Evolutionary conservation across 2,113 vertebrate genomes (phyloP).

Genomic region (Psephotus haematonotus): DNA sequence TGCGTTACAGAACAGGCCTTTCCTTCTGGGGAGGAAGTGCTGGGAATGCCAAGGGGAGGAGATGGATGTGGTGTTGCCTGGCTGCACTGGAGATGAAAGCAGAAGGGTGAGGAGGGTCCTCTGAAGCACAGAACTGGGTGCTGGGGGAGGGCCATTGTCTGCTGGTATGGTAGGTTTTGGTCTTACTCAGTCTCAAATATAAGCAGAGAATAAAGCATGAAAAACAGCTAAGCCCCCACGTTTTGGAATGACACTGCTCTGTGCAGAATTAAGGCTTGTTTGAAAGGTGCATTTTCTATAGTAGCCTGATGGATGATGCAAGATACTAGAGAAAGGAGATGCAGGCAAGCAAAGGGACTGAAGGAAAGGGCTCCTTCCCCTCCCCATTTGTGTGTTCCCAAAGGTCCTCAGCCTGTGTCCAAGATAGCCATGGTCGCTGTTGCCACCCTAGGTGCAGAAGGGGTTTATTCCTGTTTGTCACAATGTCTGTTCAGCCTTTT

Average conservation of each 20-base stretch:
- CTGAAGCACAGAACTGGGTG: neutral
- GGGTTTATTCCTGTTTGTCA: neutral
- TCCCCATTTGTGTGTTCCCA: accelerated
- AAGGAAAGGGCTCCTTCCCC: neutral
- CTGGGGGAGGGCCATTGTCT: neutral
- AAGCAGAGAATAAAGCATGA: neutral
- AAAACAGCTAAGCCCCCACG: neutral
- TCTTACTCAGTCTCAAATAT: neutral
- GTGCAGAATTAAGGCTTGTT: neutral
- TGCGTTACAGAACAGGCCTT: neutral
- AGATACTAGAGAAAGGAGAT: neutral
- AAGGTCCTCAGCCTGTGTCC: neutral
- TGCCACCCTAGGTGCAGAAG: accelerated
- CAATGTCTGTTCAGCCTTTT: neutral
- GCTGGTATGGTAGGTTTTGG: accelerated
- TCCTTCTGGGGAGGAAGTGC: neutral
- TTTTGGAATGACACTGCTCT: accelerated
- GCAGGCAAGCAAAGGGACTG: neutral
- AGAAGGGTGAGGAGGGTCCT: neutral
- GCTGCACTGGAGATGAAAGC: neutral
- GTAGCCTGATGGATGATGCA: neutral
- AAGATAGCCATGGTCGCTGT: neutral
- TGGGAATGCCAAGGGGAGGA: accelerated
- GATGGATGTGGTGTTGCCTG: neutral
- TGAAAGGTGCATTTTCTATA: neutral